phyloP scores from a whole-genome alignment of 2,888 invertebrate genomes.

The Ochropacha duplaris region DNA sequence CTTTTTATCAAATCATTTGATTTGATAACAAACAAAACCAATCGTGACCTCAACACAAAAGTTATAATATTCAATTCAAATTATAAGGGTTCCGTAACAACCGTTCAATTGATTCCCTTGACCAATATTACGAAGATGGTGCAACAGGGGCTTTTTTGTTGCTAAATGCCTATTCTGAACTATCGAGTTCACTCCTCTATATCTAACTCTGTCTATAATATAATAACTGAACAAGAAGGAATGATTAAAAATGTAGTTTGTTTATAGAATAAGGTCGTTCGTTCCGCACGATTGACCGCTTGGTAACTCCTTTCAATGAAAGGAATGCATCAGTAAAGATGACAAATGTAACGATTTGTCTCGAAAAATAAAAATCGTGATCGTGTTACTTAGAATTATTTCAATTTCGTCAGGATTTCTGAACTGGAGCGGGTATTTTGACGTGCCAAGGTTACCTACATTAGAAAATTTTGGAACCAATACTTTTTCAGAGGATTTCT shows the following conservation, averaged over 20 bases:
- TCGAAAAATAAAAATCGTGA: neutral
- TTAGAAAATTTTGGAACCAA: neutral
- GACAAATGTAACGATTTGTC: neutral
- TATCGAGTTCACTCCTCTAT: neutral
- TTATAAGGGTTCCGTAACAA: slow-evolving; percentile 24
- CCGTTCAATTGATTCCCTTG: slow-evolving; percentile 29
- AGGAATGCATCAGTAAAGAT: slow-evolving; percentile 5
- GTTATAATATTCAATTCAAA: slow-evolving; percentile 14
- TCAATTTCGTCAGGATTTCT: neutral
- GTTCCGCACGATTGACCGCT: slow-evolving; percentile 9
- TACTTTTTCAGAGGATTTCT: neutral
- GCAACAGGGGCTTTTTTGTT: slow-evolving; percentile 30
- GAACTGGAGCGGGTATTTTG: neutral
- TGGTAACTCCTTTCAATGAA: slow-evolving; percentile 4
- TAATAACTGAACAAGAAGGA: neutral
- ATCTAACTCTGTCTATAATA: neutral
- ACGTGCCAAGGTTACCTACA: neutral
- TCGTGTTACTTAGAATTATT: neutral
- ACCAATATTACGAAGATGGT: slow-evolving; percentile 31
- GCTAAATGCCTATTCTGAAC: slow-evolving; percentile 8
- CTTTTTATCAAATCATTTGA: slow-evolving; percentile 11
- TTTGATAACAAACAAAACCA: neutral
- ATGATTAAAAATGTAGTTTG: neutral
- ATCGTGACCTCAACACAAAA: slow-evolving; percentile 12
- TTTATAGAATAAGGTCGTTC: neutral